These are phyloP conservation scores for Strigamia maritima DNA, from an alignment of 2,888 invertebrate species.

Conservation along the genomic window DNA sequence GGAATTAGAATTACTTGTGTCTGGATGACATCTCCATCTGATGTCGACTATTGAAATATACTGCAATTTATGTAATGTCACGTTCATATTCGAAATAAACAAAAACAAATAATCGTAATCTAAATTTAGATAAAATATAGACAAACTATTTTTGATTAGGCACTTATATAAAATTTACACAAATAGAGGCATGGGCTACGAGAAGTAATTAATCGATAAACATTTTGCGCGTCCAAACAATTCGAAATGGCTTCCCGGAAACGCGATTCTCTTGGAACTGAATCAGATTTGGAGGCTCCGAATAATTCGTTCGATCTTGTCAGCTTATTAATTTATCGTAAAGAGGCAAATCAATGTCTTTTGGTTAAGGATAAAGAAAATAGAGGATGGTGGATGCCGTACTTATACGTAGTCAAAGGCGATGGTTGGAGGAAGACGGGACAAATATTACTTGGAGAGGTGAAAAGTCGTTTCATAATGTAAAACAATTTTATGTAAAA, in stretches of 20 bases:
- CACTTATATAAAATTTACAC: too few species aligned
- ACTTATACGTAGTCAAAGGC: constrained; percentile 31
- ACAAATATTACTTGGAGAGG: constrained; percentile 8
- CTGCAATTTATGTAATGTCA: too few species aligned
- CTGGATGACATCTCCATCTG: too few species aligned
- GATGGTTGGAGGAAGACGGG: constrained; percentile 33
- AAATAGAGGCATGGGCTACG: too few species aligned
- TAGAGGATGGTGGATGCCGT: constrained; percentile 37
- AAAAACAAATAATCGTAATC: too few species aligned
- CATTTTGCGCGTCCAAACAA: neutral
- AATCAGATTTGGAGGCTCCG: constrained; percentile 24
- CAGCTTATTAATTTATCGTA: constrained; percentile 26
- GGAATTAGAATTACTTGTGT: too few species aligned
- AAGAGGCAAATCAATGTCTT: constrained; percentile 23
- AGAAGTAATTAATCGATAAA: neutral
- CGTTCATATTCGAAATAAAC: too few species aligned
- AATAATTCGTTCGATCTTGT: constrained; percentile 30
- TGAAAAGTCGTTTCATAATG: too few species aligned
- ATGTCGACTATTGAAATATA: too few species aligned
- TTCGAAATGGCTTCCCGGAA: constrained; percentile 33
- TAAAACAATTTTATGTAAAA: neutral
- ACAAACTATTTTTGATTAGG: too few species aligned
- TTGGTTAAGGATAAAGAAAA: constrained; percentile 31
- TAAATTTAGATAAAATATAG: too few species aligned
- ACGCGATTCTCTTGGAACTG: constrained; percentile 26